phyloP scores from a whole-genome alignment of 2,888 invertebrate species.

The Campoplex capitator region DNA sequence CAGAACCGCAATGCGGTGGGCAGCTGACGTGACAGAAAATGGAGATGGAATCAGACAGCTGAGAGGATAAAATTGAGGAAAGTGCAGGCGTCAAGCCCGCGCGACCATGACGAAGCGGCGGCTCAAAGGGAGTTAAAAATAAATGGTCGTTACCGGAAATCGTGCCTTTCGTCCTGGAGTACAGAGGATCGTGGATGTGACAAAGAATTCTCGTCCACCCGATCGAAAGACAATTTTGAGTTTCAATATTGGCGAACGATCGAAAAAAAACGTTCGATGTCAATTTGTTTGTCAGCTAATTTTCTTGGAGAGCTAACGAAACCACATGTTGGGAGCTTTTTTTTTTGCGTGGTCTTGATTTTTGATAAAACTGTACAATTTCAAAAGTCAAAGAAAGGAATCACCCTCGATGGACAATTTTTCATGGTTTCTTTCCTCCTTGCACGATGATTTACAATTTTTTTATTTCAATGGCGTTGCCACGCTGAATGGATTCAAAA shows the following conservation, averaged over 20 bases:
- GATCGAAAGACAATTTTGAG: not conserved
- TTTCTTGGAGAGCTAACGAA: not conserved
- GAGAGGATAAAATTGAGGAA: constrained; percentile 19
- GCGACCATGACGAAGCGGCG: not conserved
- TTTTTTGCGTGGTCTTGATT: not conserved
- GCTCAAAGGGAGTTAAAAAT: constrained; percentile 8
- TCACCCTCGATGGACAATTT: too few relatives aligned
- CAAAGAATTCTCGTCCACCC: not conserved
- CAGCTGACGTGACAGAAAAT: constrained; percentile 15
- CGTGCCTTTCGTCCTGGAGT: not conserved
- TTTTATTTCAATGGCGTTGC: not conserved
- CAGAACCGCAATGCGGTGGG: constrained; percentile 14
- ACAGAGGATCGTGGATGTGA: not conserved
- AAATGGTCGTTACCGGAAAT: not conserved
- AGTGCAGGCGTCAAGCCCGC: constrained; percentile 7
- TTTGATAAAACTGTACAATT: not conserved
- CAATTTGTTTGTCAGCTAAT: not conserved
- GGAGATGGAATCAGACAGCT: constrained; percentile 22
- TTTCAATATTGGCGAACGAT: not conserved
- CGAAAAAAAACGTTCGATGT: not conserved
- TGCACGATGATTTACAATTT: not conserved
- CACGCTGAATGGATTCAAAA: not conserved
- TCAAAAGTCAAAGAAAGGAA: not conserved
- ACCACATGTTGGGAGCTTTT: not conserved
- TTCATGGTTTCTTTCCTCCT: not conserved